Evolutionary conservation across 2,113 vertebrate species (phyloP).

Genomic region (Ameiurus melas): DNA sequence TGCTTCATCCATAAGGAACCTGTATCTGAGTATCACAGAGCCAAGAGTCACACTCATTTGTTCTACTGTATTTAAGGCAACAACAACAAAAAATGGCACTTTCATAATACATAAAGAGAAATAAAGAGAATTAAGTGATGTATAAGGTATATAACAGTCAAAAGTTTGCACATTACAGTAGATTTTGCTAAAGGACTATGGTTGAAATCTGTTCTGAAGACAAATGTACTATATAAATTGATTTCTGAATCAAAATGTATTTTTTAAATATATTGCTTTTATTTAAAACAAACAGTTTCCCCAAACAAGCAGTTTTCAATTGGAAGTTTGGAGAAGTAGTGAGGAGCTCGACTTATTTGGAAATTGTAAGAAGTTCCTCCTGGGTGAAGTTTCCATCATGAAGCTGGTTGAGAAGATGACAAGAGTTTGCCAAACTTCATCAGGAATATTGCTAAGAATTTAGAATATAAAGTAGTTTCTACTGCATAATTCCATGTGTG

Average conservation of each 20-base stretch:
- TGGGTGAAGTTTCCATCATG: background rate
- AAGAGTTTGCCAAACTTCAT: background rate
- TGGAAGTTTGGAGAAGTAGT: background rate
- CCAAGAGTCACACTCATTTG: background rate
- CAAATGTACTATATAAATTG: background rate
- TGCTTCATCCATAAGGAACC: slow-evolving; percentile 12
- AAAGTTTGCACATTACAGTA: background rate
- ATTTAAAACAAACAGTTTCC: background rate
- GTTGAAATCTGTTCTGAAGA: background rate
- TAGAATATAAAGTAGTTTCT: background rate
- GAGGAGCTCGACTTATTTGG: background rate
- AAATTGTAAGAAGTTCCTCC: background rate
- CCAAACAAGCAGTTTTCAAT: background rate
- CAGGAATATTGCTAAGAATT: background rate
- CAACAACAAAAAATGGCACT: background rate
- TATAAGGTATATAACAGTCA: background rate
- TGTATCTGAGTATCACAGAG: background rate
- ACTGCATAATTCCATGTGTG: background rate
- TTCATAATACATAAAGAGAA: too few species aligned
- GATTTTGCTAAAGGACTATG: background rate
- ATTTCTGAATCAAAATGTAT: background rate
- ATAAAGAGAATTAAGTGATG: background rate
- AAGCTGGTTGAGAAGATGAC: background rate
- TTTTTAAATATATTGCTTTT: background rate
- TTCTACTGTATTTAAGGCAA: background rate